Conservation (phyloP, 2,113 vertebrate species). For the Silurus glanis region DNA sequence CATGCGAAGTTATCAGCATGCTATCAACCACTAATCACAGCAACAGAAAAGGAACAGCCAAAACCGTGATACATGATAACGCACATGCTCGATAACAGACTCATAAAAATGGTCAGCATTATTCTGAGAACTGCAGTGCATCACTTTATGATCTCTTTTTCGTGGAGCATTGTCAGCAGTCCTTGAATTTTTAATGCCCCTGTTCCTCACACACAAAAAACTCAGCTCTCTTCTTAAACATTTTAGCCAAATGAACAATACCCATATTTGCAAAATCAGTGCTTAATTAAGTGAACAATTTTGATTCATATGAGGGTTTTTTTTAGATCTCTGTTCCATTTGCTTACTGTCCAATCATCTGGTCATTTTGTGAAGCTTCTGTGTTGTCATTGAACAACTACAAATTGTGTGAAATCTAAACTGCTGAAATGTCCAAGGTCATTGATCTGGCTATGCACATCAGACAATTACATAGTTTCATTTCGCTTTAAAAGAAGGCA, state of each 20-base stretch:
- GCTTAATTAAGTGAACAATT: neutral
- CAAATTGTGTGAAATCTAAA: neutral
- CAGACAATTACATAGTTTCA: neutral
- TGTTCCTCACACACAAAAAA: neutral
- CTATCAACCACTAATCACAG: conserved; percentile 3
- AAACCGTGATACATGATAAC: neutral
- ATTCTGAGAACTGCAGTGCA: neutral
- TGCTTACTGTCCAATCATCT: neutral
- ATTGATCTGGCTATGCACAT: neutral
- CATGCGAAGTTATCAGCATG: neutral
- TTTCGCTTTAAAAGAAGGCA: neutral
- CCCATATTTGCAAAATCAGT: neutral
- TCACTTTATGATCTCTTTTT: conserved; percentile 21
- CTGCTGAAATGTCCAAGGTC: neutral
- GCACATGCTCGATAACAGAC: neutral
- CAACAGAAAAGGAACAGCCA: neutral
- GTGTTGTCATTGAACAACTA: neutral
- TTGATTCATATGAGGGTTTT: neutral
- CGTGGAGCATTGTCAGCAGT: neutral
- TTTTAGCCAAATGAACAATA: neutral
- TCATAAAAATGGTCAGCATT: conserved; percentile 2
- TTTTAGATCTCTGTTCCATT: neutral
- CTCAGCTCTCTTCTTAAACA: neutral
- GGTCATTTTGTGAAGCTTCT: neutral
- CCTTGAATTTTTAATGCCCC: neutral